These are phyloP conservation scores for Thamnaconus septentrionalis DNA, from an alignment of 2,113 vertebrate genomes.

Conservation along the genomic window DNA sequence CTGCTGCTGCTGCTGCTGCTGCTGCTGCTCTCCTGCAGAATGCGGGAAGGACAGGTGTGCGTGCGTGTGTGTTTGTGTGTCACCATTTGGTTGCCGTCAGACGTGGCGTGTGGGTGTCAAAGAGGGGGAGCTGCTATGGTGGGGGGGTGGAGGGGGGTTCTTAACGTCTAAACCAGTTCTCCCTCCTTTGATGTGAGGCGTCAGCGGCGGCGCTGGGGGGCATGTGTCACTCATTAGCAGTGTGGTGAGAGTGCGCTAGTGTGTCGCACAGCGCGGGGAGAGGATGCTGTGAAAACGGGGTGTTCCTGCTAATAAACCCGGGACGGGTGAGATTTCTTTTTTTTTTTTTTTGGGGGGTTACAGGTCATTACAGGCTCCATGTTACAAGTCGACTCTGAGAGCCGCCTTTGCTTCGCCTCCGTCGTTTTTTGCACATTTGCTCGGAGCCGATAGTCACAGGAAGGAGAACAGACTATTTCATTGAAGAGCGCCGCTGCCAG, in stretches of 20 bases:
- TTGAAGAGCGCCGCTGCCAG: conserved; percentile 67
- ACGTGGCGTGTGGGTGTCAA: conserved; percentile 69
- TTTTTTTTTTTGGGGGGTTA: no score
- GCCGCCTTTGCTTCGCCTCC: conserved; percentile 35
- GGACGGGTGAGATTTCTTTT: conserved; percentile 22
- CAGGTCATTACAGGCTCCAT: conserved; percentile 2
- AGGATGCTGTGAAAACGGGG: conserved; percentile 68
- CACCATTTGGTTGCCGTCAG: conserved; percentile 67
- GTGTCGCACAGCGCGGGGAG: conserved; percentile 26
- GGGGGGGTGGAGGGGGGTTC: conserved; percentile 13
- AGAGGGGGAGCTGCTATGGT: conserved; percentile 43
- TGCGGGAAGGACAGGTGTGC: conserved; percentile 65
- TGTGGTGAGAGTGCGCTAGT: conserved; percentile 64
- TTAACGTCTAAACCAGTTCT: conserved; percentile 38
- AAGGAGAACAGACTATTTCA: conserved; percentile 72
- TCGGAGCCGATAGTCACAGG: conserved; percentile 68
- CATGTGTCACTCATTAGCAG: conserved; percentile 75
- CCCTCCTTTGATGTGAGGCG: conserved; percentile 74
- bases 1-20: background rate
- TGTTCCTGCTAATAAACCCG: conserved; percentile 62
- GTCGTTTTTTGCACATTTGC: conserved; percentile 46
- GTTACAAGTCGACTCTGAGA: conserved; percentile 25
- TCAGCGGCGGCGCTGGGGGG: conserved; percentile 51
- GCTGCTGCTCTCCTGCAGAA: background rate
- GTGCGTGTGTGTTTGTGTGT: conserved; percentile 8